Percentiles rank a stretch among this genome's conserved stretches.
Conservation (phyloP, 1,140 invertebrate species). For the Zaprionus capensis region DNA sequence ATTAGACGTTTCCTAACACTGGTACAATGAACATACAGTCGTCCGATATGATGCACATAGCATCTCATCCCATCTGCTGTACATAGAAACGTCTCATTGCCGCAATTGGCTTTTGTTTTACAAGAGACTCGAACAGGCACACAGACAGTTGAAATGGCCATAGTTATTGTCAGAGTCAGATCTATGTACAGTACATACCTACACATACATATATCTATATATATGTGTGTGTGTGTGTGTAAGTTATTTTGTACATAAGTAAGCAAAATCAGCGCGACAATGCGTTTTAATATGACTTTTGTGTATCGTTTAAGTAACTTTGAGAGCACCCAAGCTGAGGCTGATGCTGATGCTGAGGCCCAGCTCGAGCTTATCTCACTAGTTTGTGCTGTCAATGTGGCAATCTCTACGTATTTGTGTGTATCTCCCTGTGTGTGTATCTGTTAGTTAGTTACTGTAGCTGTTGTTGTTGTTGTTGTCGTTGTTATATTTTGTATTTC, state of each 20-base stretch:
- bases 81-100: constrained; percentile 40
- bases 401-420: constrained; percentile 6
- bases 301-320: constrained; percentile 74
- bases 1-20: constrained; percentile 1
- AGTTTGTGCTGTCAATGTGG: constrained; percentile 11
- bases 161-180: constrained; percentile 23
- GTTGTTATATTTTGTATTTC: constrained; percentile 31
- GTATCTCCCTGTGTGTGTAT: constrained; percentile 24
- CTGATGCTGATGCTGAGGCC: constrained; percentile 15
- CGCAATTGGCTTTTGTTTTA: constrained; percentile 57
- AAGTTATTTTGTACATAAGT: constrained; percentile 66
- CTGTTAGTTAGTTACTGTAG: constrained; percentile 53
- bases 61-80: background rate
- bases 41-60: background rate
- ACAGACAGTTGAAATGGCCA: constrained; percentile 18
- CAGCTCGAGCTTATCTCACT: constrained; percentile 29
- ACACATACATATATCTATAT: constrained; percentile 5
- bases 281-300: constrained; percentile 80
- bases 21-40: background rate
- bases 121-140: constrained; percentile 28
- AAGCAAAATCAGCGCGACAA: constrained; percentile 77
- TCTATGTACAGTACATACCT: background rate
- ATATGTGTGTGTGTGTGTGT: constrained; percentile 24
- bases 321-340: constrained; percentile 47
- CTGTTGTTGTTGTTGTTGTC: constrained; percentile 39